Evolutionary conservation across 2,888 invertebrate genomes (phyloP), one percentile per base, ranked within the genome.

Genomic region (Aleiodes alternator): DNA sequence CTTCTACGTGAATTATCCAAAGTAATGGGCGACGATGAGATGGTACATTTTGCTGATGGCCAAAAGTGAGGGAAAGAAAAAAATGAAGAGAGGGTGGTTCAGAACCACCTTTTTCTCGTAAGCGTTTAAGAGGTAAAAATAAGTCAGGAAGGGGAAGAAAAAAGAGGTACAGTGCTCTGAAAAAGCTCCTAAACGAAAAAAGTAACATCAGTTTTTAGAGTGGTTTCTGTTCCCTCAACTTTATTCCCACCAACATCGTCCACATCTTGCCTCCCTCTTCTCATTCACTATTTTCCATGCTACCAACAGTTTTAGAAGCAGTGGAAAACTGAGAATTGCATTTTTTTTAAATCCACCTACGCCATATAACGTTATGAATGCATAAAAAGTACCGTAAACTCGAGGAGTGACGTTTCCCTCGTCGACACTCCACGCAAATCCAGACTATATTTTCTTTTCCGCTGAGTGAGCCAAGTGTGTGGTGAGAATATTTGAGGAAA

Each of bases 281-380:
- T 16, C 61, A 55, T 38, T 51, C 23, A 57, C 57, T 68, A 68
- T 51, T 51, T 68, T 53, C 68, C 50, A 68, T 51, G 68, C 50
- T 51, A 68, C 29, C 66, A 48, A 31, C 68, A 68, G 43, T 68
- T 68, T 51, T 11, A 12, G 9, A 12, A 50, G n/a, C 6, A 23
- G 29, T 12, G 51, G 23, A 31, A 51, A 51, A 68, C 51, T 14
- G 16, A 53, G 16, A 48, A 68, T 68, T 12, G 29, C 68, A 23
- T 68, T 68, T 66, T 34, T 68, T 68, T 68, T 31, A 51, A 23
- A 71, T 76, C 69, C 70, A 51, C 69, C 57, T 43, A 43, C 73
- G 73, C 80, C 76, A 81, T 83, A 84, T 83, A 84, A 84, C 83
- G 81, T 84, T 85, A 85, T 84, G 85, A 86, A 85, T 86, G 85